Percentiles rank a stretch among this genome's conserved stretches.
Evolutionary conservation across 1,140 invertebrate genomes (phyloP).

Genomic region (Liolophura sinensis): DNA sequence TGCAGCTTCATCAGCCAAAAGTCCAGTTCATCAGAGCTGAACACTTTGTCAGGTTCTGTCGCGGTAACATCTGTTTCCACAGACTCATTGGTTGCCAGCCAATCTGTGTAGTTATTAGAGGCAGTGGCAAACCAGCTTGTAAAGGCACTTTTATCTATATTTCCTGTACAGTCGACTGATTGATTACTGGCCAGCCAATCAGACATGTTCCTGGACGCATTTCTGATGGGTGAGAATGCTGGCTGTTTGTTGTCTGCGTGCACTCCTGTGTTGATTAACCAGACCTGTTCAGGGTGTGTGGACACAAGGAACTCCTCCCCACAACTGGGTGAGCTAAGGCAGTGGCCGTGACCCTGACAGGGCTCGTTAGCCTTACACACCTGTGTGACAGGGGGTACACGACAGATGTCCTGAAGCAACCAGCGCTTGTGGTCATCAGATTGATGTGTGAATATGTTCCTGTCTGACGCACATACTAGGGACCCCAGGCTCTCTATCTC

Average conservation of each 20-base stretch:
- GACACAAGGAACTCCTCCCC: constrained; percentile 2
- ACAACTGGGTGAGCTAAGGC: constrained; percentile 10
- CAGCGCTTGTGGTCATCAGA: constrained; percentile 1
- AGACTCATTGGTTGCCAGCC: too few species aligned
- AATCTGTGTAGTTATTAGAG: too few species aligned
- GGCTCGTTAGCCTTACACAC: constrained; percentile 21
- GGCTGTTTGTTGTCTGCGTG: constrained; percentile 2
- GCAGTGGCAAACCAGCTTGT: too few species aligned
- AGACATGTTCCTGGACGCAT: constrained; percentile 2
- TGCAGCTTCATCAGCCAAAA: too few species aligned
- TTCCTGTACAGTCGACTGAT: constrained; percentile 6
- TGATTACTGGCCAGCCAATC: background rate
- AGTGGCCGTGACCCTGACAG: constrained; percentile 12
- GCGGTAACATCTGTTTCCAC: too few species aligned
- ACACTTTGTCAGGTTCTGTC: too few species aligned
- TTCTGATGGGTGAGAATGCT: constrained; percentile 11
- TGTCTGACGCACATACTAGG: background rate
- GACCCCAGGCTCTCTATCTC: constrained; percentile 23
- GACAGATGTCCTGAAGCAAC: background rate
- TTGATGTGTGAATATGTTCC: constrained; percentile 7
- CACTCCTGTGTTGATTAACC: too few species aligned
- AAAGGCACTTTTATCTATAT: too few species aligned
- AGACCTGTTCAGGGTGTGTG: background rate
- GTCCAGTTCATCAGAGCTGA: too few species aligned
- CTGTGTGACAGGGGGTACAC: constrained; percentile 3